Evolutionary conservation across 2,113 vertebrate genomes (phyloP), one percentile per base, ranked within the genome.

Genomic region (Progne subis): DNA sequence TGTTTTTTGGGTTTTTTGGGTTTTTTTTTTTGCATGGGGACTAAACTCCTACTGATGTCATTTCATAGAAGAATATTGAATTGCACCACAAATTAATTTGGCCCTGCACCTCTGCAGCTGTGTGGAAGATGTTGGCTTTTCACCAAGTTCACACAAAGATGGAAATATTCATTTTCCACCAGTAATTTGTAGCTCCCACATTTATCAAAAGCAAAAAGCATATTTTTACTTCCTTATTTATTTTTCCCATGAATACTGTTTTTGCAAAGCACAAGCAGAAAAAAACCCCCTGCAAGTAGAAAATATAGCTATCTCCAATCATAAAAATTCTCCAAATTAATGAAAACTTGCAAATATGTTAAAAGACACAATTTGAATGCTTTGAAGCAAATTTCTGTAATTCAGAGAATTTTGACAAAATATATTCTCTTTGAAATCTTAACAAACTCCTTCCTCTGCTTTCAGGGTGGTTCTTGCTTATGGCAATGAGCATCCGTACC

Each of bases 91-190:
- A 85, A 95, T 93, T 92, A 90, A 90, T 90, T 87, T 97, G 96
- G 95, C 94, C 95, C 94, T 60, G 94, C 93, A 96, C 96, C 89
- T 95, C 95, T 94, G 96, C 96, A 97, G 95, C 96, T 97, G 95
- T 94, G 93, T 94, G 88, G 82, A 95, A 96, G 94, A 95, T 84
- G 21, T 24, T 97, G 95, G 94, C 94, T 96, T 95, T 96, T 95
- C 95, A 88, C 96, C 95, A 96, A 95, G 93, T 95, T 92, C 87
- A 91, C 87, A 95, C 82, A 95, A 95, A 96, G 94, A 97, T 96
- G 87, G 94, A 97, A 94, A 95, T 88, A 95, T 47, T 95, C 70
- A 93, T 97, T 90, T 96, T 96, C 75, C 68, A 91, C 68, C 55
- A 95, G 92, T 86, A 96, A 91, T 95, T 95, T 95, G 71, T 87